Percentiles rank a stretch among this genome's conserved stretches.
These are phyloP conservation scores for Chloromyia formosa DNA, from an alignment of 2,888 invertebrate species.

Conservation along the genomic window DNA sequence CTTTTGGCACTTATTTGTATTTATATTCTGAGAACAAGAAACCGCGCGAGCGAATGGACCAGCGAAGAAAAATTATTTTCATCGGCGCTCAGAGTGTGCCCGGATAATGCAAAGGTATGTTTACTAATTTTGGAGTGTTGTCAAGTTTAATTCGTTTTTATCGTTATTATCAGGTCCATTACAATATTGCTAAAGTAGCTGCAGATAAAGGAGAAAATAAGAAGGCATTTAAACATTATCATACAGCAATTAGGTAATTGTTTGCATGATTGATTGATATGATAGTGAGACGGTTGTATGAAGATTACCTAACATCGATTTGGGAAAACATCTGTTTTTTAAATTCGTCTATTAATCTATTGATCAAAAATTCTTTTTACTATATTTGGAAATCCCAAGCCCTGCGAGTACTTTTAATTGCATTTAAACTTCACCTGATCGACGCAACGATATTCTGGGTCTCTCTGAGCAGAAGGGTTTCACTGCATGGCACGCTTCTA, in stretches of 20 bases:
- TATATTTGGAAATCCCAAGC: no score
- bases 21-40: constrained; percentile 66
- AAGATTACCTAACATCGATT: no score
- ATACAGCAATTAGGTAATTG: constrained; percentile 77
- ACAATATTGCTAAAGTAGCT: constrained; percentile 91
- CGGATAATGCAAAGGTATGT: constrained; percentile 91
- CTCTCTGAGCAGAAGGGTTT: no score
- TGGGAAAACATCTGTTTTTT: no score
- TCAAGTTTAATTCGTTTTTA: constrained; percentile 27
- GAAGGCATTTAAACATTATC: constrained; percentile 81
- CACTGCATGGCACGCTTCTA: no score
- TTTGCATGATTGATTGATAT: no score
- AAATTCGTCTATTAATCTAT: no score
- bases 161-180: constrained; percentile 64
- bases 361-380: no score
- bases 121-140: constrained; percentile 56
- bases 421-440: no score
- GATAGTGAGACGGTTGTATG: no score
- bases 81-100: constrained; percentile 87
- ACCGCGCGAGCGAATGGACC: constrained; percentile 81
- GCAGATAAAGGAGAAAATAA: constrained; percentile 76
- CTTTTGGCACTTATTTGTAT: constrained; percentile 51
- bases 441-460: no score
- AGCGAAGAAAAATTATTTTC: constrained; percentile 80
- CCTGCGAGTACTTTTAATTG: no score